A percentile compares a stretch with the other conserved stretches of the same genome.
phyloP scores from a whole-genome alignment of 2,888 invertebrate species.

The Elegia similella region DNA sequence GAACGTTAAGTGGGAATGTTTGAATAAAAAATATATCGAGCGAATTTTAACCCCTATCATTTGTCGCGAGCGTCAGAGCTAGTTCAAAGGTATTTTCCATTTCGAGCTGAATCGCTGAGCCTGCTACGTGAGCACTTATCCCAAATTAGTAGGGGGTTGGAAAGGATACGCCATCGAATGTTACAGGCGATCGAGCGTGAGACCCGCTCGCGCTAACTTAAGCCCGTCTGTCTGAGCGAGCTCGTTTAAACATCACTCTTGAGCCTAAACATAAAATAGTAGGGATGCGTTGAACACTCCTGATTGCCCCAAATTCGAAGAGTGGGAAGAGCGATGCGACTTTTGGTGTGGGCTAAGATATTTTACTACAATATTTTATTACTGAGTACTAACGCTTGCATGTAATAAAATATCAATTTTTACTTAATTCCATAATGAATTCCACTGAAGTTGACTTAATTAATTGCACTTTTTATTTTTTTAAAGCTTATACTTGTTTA shows the following conservation, averaged over 20 bases:
- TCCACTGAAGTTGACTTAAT: too few relatives aligned
- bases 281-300: not conserved
- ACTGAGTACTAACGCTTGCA: too few relatives aligned
- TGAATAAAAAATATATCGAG: conserved; percentile 34
- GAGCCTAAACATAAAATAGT: conserved; percentile 22
- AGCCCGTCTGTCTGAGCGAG: conserved; percentile 49
- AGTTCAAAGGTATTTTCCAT: conserved; percentile 55
- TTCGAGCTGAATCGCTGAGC: conserved; percentile 50
- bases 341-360: too few relatives aligned
- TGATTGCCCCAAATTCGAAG: not conserved
- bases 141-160: conserved; percentile 62
- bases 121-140: conserved; percentile 68
- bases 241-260: conserved; percentile 40
- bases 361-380: too few relatives aligned
- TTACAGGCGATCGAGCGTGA: conserved; percentile 56
- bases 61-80: conserved; percentile 47
- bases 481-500: too few relatives aligned
- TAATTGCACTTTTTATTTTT: too few relatives aligned
- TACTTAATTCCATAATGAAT: too few relatives aligned
- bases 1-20: conserved; percentile 17
- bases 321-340: too few relatives aligned
- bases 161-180: conserved; percentile 42
- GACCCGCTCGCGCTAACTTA: conserved; percentile 55
- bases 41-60: conserved; percentile 37
- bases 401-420: too few relatives aligned